Conservation (phyloP, 2,113 vertebrate genomes). For the Lutjanus erythropterus region DNA sequence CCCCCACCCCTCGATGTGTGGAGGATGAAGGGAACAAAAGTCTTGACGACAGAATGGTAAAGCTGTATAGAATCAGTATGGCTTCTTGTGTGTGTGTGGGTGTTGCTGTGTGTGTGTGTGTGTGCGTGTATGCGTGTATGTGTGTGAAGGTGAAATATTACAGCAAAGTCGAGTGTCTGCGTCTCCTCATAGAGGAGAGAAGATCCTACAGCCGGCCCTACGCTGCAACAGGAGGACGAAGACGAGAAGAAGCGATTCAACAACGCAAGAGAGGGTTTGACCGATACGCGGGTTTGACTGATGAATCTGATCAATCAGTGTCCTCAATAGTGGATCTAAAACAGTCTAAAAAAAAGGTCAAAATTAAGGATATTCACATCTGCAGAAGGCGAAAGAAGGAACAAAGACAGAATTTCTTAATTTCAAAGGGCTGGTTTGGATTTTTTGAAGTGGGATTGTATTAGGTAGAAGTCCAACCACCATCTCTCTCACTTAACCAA, state of each 20-base stretch:
- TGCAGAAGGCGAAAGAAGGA: background rate
- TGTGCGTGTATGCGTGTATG: conserved; percentile 11
- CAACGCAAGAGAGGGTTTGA: conserved; percentile 1
- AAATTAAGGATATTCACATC: background rate
- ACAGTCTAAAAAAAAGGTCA: background rate
- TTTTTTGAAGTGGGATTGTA: no score
- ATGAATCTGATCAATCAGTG: background rate
- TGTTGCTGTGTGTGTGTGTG: conserved; percentile 34
- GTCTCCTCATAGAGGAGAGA: conserved; percentile 97
- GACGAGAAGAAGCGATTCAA: background rate
- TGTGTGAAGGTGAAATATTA: conserved; percentile 84
- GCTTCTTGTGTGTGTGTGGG: conserved; percentile 80
- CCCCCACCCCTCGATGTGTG: background rate
- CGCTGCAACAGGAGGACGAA: conserved; percentile 49
- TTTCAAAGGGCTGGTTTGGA: background rate
- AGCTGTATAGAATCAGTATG: conserved; percentile 89
- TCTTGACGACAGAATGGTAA: conserved; percentile 39
- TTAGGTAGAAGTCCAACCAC: no score
- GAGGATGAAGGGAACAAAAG: conserved; percentile 1
- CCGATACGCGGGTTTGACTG: background rate
- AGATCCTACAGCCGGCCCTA: conserved; percentile 87
- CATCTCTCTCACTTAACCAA: no score
- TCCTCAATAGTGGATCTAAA: background rate
- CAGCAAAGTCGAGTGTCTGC: conserved; percentile 84
- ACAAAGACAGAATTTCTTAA: background rate